These are phyloP conservation scores for Portevinia maculata DNA, from an alignment of 2,888 invertebrate genomes.

Conservation along the genomic window DNA sequence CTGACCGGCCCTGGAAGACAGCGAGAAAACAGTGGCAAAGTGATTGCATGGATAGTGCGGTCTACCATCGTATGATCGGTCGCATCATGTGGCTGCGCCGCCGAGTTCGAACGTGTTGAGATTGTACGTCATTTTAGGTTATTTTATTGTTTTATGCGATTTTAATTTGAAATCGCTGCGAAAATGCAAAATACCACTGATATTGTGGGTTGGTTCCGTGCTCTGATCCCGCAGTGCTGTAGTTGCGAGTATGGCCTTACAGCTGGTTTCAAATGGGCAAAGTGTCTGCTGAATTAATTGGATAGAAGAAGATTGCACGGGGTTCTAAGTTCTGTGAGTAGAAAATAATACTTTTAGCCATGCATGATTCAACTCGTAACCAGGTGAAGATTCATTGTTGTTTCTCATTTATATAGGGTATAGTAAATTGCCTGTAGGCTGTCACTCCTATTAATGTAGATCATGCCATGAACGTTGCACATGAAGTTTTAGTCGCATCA, in stretches of 20 bases:
- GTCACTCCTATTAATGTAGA: background rate
- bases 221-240: slow-evolving; percentile 2
- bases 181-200: slow-evolving; percentile 56
- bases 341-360: slow-evolving; percentile 2
- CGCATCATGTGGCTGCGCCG: slow-evolving; percentile 45
- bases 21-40: slow-evolving; percentile 60
- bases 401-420: slow-evolving; percentile 4
- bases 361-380: slow-evolving; percentile 23
- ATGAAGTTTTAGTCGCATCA: no score
- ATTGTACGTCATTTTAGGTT: slow-evolving; percentile 70
- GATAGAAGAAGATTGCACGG: slow-evolving; percentile 3
- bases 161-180: slow-evolving; percentile 68
- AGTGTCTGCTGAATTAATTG: slow-evolving; percentile 44
- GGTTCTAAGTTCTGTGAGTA: background rate
- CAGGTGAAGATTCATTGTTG: slow-evolving; percentile 5
- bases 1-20: slow-evolving; percentile 31
- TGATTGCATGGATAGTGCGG: slow-evolving; percentile 59
- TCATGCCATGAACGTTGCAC: background rate
- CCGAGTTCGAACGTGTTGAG: slow-evolving; percentile 60
- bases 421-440: background rate
- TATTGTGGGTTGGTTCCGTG: slow-evolving; percentile 46
- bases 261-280: slow-evolving; percentile 14
- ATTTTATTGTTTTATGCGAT: slow-evolving; percentile 73
- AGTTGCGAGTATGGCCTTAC: background rate
- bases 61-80: slow-evolving; percentile 42